Evolutionary conservation across 1,140 invertebrate species (phyloP).

Genomic region (Leptinotarsa undecemlineata): DNA sequence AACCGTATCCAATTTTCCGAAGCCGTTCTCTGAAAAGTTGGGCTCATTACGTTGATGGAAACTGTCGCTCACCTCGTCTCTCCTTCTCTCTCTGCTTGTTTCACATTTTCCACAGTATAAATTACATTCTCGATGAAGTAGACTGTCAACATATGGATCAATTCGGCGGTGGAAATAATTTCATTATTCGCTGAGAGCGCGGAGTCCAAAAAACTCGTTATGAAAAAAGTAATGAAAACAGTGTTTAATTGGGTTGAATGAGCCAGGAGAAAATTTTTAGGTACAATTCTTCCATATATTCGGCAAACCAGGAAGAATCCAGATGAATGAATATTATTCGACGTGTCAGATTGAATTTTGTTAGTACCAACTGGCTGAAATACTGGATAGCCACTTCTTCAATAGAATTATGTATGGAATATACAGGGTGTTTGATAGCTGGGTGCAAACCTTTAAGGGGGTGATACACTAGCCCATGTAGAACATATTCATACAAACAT

Average conservation of each 20-base stretch:
- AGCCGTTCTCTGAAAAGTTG: conserved; percentile 27
- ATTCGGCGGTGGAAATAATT: not conserved
- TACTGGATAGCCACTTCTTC: too few species aligned
- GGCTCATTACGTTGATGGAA: conserved; percentile 24
- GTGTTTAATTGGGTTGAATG: not conserved
- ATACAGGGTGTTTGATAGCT: too few species aligned
- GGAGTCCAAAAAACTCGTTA: not conserved
- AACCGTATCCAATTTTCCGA: conserved; percentile 26
- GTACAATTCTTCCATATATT: too few species aligned
- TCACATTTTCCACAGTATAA: not conserved
- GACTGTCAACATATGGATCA: conserved; percentile 5
- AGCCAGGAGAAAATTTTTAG: not conserved
- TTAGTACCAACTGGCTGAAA: too few species aligned
- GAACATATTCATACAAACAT: too few species aligned
- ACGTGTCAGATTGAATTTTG: too few species aligned
- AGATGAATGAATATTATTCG: too few species aligned
- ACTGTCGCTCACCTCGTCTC: not conserved
- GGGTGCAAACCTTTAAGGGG: too few species aligned
- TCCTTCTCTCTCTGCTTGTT: not conserved
- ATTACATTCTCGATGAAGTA: conserved; percentile 8
- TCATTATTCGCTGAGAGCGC: not conserved
- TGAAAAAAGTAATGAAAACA: not conserved
- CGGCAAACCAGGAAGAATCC: too few species aligned
- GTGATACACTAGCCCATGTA: too few species aligned
- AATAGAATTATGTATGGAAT: too few species aligned